Evolutionary conservation across 2,797 vertebrate genomes (phyloP).

Genomic region (Lagorchestes hirsutus): DNA sequence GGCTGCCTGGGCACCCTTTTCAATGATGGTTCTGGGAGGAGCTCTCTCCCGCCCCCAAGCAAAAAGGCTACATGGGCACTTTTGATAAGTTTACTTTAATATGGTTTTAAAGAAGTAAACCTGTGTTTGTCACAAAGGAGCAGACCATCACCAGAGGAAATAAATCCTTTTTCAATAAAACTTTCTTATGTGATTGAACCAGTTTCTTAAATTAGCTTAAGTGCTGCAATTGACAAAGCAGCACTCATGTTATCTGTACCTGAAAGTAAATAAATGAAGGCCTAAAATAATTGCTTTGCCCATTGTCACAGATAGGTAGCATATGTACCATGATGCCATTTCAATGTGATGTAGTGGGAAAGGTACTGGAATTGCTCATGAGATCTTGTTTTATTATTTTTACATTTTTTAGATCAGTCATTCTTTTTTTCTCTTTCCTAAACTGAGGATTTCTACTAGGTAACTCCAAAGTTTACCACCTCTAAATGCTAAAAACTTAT

Average conservation of each 20-base stretch:
- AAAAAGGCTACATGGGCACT: background rate
- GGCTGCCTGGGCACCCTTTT: background rate
- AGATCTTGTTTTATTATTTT: background rate
- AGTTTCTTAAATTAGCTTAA: conserved; percentile 40
- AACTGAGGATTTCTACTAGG: background rate
- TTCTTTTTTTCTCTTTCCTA: background rate
- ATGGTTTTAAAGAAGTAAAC: background rate
- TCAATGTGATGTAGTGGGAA: background rate
- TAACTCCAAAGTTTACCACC: background rate
- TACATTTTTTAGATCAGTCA: background rate
- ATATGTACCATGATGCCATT: background rate
- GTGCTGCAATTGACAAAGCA: conserved; percentile 38
- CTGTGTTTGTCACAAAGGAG: background rate
- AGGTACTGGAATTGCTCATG: background rate
- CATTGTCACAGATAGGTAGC: background rate
- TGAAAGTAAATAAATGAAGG: conserved; percentile 52
- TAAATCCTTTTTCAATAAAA: conserved; percentile 50
- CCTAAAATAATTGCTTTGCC: background rate
- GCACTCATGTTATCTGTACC: conserved; percentile 9
- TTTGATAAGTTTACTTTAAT: background rate
- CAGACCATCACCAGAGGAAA: background rate
- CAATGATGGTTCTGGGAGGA: background rate
- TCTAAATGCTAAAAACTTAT: background rate
- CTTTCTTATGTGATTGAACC: conserved; percentile 36
- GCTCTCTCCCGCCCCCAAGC: background rate